Base-by-base conservation (phyloP, 2,113 vertebrate genomes). In the Notechis scutatus region DNA sequence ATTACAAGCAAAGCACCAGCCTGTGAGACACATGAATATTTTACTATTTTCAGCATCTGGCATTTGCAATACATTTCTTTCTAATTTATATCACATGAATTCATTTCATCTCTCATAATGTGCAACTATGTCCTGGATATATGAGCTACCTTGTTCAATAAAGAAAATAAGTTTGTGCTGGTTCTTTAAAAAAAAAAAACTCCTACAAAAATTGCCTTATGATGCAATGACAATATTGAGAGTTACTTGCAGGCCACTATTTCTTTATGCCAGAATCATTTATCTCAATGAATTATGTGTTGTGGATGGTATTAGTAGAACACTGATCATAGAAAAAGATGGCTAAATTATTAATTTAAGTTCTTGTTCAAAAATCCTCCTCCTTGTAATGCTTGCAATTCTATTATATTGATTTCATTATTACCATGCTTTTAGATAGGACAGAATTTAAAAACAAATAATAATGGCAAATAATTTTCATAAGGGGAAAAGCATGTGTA, bases 11-110 rank as follows among this genome's bases (percentile, higher is more conserved):
- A 91, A 89, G 57, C 57, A 94, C 1, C 52, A 89, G 87, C 54
- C 57, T 86, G 54, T 10, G 57, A 93, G 88, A 94, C 94, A 52
- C 29, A 93, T 92, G 92, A 96, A 94, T 91, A 95, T 93, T 95
- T 94, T 90, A 95, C 54, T 89, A 47, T 94, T 96, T 94, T 88
- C 14, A 14, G 55, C 92, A 93, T 87, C 94, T 94, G 85, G 54
- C 26, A 50, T 91, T 93, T 89, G 89, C 29, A 93, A 94, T 94
- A 94, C 86, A 94, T 93, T 59, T 85, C 18, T 89, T 42, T 93
- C 94, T 91, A 88, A 91, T 94, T 93, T 94, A 50, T 91, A 34
- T 88, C 34, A 0, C 34, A 59, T 93, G 85, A 93, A 89, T 91
- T 93, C 69, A 88, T 69, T 95, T 92, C 85, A 95, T 59, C 87